Base-by-base conservation (phyloP, 2,797 vertebrate species). In the Brotula barbata region DNA sequence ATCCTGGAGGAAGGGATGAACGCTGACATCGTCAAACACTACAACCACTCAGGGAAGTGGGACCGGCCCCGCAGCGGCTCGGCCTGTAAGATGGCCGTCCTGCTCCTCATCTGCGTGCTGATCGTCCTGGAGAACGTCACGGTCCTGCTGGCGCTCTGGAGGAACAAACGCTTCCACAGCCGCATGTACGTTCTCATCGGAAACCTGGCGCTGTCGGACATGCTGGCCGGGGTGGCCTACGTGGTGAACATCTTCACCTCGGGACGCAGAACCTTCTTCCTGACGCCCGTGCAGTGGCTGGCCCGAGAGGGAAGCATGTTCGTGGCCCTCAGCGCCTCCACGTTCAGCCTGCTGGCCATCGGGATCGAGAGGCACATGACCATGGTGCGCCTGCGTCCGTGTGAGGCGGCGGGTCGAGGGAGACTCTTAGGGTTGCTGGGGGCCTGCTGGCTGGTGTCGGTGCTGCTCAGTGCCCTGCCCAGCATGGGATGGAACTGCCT, bases 341-440 rank as follows among this genome's bases (percentile, higher is more conserved):
- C 90, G 0, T 93, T 93, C 83, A 92, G 92, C 78, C 87, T 93
- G 16, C 71, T 93, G 62, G 91, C 92, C 47, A 92, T 93, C 7
- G 92, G 92, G 21, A 90, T 92, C 0, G 91, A 93, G 82, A 74
- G 92, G 7, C 90, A 93, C 78, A 91, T 92, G 90, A 93, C 91
- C 1, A 93, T 93, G 92, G 91, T 92, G 59, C 88, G 91, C 0
- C 71, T 91, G 68, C 85, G 90, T 8, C 91, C 92, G 0, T 91
- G 90, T 20, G 91, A 92, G 79, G 80, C 89, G 1, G 84, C 90
- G 0, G 85, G 90, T 0, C 87, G 89, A 5, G 90, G 91, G 8
- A 71, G 92, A 17, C 86, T 92, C 4, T 77, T 92, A 0, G 88
- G 80, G 1, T 76, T 93, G 20, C 71, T 93, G 72, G 91, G 68